Evolutionary conservation across 2,797 vertebrate species (phyloP).

Genomic region (Nannoperca australis): DNA sequence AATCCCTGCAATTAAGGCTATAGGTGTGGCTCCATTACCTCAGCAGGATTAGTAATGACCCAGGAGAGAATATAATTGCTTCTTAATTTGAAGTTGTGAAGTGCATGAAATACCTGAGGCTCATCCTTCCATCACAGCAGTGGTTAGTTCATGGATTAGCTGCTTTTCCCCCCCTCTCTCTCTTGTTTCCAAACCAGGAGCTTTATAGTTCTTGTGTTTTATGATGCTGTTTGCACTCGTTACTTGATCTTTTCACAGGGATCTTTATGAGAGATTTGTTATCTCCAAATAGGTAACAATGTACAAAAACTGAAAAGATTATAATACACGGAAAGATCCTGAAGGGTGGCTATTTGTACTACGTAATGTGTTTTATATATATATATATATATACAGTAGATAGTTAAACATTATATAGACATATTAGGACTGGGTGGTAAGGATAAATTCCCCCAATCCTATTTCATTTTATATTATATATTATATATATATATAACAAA

Average conservation of each 20-base stretch:
- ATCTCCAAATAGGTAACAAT: background rate
- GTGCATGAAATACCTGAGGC: constrained; percentile 76
- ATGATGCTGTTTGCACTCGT: constrained; percentile 30
- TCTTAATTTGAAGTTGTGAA: constrained; percentile 83
- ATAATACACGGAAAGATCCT: background rate
- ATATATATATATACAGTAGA: background rate
- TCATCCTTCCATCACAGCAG: constrained; percentile 69
- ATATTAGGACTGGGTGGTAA: background rate
- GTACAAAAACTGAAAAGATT: background rate
- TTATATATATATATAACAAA: too few relatives aligned
- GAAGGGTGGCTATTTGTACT: background rate
- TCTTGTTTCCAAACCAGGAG: constrained; percentile 21
- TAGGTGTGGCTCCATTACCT: constrained; percentile 78
- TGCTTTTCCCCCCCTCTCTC: background rate
- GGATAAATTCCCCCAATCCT: background rate
- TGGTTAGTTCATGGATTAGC: constrained; percentile 63
- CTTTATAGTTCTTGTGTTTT: constrained; percentile 37
- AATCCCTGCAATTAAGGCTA: constrained; percentile 81
- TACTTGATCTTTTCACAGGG: constrained; percentile 1
- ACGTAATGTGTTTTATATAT: too few relatives aligned
- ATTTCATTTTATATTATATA: background rate
- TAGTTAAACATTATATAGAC: background rate
- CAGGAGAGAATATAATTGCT: constrained; percentile 80
- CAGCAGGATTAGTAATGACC: constrained; percentile 78
- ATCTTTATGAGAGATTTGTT: constrained; percentile 21